Conservation (phyloP, 1,140 invertebrate species). For the Lucilia cuprina region DNA sequence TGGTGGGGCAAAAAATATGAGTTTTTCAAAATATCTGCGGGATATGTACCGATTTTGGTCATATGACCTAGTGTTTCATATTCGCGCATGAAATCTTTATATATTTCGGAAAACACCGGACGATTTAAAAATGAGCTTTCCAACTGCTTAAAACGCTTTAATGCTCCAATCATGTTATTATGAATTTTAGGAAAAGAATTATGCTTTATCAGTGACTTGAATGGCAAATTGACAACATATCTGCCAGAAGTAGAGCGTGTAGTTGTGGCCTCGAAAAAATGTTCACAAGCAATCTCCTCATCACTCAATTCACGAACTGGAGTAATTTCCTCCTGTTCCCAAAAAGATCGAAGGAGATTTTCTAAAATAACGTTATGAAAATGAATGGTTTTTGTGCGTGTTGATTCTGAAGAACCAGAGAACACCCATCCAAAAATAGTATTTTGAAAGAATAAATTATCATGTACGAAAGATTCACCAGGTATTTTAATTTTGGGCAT, state of each 20-base stretch:
- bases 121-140: too few species aligned
- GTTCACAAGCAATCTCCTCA: too few species aligned
- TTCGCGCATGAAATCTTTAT: too few species aligned
- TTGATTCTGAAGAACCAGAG: neutral
- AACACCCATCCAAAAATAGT: conserved; percentile 2
- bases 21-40: too few species aligned
- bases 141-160: neutral
- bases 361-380: neutral
- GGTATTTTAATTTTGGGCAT: too few species aligned
- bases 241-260: neutral
- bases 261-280: too few species aligned
- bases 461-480: too few species aligned
- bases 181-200: neutral
- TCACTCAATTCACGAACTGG: neutral
- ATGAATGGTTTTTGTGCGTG: too few species aligned
- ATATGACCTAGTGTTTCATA: too few species aligned
- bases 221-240: neutral
- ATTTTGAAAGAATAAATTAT: conserved; percentile 19
- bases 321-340: neutral
- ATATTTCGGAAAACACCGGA: too few species aligned
- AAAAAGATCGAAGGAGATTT: neutral
- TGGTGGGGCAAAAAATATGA: too few species aligned
- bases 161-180: neutral
- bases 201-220: neutral
- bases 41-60: too few species aligned